These are phyloP conservation scores for Nasonovia ribisnigri DNA, from an alignment of 2,888 invertebrate genomes.

Conservation along the genomic window DNA sequence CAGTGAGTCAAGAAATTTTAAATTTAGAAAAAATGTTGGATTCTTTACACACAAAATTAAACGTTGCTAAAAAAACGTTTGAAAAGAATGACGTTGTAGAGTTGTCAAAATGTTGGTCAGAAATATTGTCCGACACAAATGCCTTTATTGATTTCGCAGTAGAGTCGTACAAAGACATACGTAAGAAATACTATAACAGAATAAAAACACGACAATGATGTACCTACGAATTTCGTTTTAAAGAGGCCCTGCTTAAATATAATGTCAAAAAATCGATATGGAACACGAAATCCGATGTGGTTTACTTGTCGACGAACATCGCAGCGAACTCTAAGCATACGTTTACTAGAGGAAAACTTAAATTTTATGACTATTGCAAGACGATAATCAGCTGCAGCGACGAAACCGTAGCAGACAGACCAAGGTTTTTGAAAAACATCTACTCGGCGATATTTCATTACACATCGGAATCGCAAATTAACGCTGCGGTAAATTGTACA, in stretches of 20 bases:
- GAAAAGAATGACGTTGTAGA: not conserved
- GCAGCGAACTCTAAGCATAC: not conserved
- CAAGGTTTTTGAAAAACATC: slow-evolving; percentile 38
- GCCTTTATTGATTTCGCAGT: not conserved
- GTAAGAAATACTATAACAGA: not conserved
- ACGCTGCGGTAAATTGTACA: slow-evolving; percentile 25
- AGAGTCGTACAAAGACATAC: slow-evolving; percentile 13
- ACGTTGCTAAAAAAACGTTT: not conserved
- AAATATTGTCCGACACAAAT: not conserved
- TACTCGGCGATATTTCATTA: slow-evolving; percentile 19
- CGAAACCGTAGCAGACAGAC: not conserved
- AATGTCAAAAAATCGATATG: not conserved
- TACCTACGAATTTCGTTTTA: not conserved
- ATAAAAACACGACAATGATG: not conserved
- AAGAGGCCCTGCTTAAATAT: slow-evolving; percentile 3
- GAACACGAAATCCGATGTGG: not conserved
- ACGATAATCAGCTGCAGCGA: not conserved
- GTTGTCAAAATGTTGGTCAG: slow-evolving; percentile 32
- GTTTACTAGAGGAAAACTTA: not conserved
- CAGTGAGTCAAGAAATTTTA: not conserved
- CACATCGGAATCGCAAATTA: slow-evolving; percentile 28
- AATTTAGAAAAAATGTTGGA: slow-evolving; percentile 30
- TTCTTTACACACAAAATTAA: not conserved
- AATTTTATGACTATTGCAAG: slow-evolving; percentile 42
- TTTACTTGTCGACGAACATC: not conserved